Conservation (phyloP, 2,888 invertebrate genomes). For the Dendrolimus houi region DNA sequence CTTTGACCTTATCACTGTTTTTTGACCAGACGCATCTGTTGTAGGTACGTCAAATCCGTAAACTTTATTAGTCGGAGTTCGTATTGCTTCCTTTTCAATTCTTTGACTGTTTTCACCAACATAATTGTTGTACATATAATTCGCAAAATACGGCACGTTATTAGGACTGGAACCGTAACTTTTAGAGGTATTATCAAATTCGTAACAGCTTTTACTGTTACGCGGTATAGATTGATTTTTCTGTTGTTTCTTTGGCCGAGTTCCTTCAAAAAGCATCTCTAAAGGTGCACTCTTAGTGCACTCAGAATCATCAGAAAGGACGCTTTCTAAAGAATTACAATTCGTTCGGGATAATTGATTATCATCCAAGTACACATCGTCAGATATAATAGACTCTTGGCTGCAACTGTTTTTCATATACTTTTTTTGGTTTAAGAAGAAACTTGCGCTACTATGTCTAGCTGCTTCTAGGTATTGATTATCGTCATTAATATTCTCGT, state of each 20-base stretch:
- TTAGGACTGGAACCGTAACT: conserved; percentile 81
- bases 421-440: conserved; percentile 83
- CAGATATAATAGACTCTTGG: conserved; percentile 86
- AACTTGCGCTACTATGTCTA: conserved; percentile 85
- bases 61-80: conserved; percentile 44
- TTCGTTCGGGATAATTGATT: conserved; percentile 79
- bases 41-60: conserved; percentile 56
- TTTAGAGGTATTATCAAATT: conserved; percentile 74
- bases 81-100: conserved; percentile 40
- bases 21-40: conserved; percentile 46
- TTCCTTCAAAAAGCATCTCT: conserved; percentile 81
- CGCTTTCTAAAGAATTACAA: conserved; percentile 87
- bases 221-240: conserved; percentile 47
- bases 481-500: conserved; percentile 59
- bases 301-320: conserved; percentile 87
- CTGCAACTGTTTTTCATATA: conserved; percentile 79
- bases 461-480: conserved; percentile 70
- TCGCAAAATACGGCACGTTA: conserved; percentile 67
- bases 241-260: conserved; percentile 57
- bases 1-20: conserved; percentile 63
- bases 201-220: conserved; percentile 67
- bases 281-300: conserved; percentile 86
- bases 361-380: conserved; percentile 78
- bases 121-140: conserved; percentile 74
- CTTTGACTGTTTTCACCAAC: conserved; percentile 37